A percentile compares a stretch with the other conserved stretches of the same genome.
Evolutionary conservation across 2,888 invertebrate species (phyloP).

Genomic region (Ommatoiulus sabulosus): DNA sequence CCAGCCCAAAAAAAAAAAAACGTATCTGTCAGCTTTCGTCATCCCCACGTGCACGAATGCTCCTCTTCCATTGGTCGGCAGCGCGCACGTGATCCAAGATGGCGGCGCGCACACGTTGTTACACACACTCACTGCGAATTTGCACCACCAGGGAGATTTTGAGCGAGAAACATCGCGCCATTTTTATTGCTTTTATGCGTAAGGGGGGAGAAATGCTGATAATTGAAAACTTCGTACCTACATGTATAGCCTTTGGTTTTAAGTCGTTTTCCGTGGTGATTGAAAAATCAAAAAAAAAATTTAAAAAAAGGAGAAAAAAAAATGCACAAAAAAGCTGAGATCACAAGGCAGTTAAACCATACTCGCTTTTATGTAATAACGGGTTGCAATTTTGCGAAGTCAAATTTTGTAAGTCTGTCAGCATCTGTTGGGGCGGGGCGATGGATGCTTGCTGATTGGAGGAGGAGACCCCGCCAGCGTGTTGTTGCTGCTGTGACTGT

Average conservation of each 20-base stretch:
- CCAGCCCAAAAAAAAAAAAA: not conserved
- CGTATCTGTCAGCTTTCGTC: not conserved
- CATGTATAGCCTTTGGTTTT: slow-evolving; percentile 23
- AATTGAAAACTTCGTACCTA: slow-evolving; percentile 6
- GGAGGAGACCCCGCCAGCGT: slow-evolving; percentile 62
- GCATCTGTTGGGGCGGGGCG: slow-evolving; percentile 48
- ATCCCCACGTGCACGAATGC: slow-evolving; percentile 12
- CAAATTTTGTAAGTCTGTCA: slow-evolving; percentile 44
- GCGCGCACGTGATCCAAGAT: slow-evolving; percentile 10
- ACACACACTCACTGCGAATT: slow-evolving; percentile 31
- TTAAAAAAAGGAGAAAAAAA: not conserved
- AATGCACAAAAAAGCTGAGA: not conserved
- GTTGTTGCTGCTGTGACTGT: slow-evolving; percentile 70
- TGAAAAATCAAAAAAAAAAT: not conserved
- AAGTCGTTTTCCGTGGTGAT: slow-evolving; percentile 15
- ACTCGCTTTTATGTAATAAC: slow-evolving; percentile 56
- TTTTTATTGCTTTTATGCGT: slow-evolving; percentile 46
- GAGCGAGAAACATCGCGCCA: not conserved
- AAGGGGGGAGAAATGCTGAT: not conserved
- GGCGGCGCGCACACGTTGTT: not conserved
- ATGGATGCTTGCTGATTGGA: slow-evolving; percentile 42
- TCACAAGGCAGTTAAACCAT: slow-evolving; percentile 58
- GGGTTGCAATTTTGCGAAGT: slow-evolving; percentile 50
- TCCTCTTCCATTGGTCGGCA: slow-evolving; percentile 18
- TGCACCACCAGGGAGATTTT: slow-evolving; percentile 1